These are phyloP conservation scores for Clistopyga incitator DNA, from an alignment of 2,888 invertebrate species.

Conservation along the genomic window DNA sequence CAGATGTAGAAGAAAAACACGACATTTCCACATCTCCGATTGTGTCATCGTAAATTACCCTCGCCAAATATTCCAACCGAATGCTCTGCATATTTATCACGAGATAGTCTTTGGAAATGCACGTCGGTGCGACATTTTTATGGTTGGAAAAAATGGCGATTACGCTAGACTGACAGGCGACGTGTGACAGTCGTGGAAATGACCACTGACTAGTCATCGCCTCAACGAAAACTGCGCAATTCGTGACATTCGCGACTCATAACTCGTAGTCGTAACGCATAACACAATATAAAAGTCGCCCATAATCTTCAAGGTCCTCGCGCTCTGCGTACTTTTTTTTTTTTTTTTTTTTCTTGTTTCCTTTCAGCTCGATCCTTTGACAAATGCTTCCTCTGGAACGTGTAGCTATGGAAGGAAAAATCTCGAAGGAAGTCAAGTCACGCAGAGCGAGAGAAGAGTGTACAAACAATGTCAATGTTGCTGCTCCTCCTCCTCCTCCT, in stretches of 20 bases:
- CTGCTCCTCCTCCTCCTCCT: not conserved
- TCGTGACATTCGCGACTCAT: not conserved
- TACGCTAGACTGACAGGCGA: not conserved
- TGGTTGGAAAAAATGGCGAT: not conserved
- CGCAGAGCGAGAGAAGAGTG: constrained; percentile 46
- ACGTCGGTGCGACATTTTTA: not conserved
- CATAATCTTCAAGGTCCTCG: constrained; percentile 26
- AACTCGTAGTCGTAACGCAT: constrained; percentile 3
- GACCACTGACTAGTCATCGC: not conserved
- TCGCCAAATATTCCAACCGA: not conserved
- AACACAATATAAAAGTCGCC: constrained; percentile 10
- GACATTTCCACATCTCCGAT: not conserved
- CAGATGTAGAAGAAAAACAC: not conserved
- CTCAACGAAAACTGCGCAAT: not conserved
- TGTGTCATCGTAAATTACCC: not conserved
- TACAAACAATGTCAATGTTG: constrained; percentile 51
- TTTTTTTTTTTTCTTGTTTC: constrained; percentile 11
- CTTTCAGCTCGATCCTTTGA: constrained; percentile 15
- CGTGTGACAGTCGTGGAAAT: not conserved
- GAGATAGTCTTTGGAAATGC: not conserved
- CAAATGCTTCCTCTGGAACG: not conserved
- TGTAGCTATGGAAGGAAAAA: constrained; percentile 13
- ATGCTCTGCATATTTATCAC: not conserved
- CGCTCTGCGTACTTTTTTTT: constrained; percentile 1
- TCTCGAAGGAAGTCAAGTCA: constrained; percentile 54